phyloP scores from a whole-genome alignment of 1,140 invertebrate species.

The Euwallacea fornicatus region DNA sequence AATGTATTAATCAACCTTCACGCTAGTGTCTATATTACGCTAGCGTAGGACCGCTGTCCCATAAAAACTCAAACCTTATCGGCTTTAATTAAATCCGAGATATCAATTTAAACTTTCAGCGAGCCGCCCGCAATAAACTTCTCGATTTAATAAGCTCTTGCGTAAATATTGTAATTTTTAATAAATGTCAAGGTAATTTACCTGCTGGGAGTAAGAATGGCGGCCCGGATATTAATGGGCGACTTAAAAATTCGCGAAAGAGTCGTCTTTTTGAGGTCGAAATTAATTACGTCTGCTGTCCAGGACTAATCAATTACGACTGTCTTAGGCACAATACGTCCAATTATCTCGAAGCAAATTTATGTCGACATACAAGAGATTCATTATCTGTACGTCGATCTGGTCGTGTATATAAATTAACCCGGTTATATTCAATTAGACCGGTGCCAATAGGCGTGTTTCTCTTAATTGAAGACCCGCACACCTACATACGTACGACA shows the following conservation, averaged over 20 bases:
- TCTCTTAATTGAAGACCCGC: constrained; percentile 1
- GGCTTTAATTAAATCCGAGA: constrained; percentile 14
- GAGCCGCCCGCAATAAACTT: constrained; percentile 13
- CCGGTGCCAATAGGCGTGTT: neutral
- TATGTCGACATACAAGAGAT: constrained; percentile 22
- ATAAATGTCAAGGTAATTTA: constrained; percentile 26
- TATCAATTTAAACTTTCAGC: constrained; percentile 20
- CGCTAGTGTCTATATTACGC: neutral
- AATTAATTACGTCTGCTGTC: no score
- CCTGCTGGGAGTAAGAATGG: neutral
- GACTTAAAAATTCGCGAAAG: neutral
- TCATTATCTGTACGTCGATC: constrained; percentile 25
- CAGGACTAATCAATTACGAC: constrained; percentile 21
- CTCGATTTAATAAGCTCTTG: constrained; percentile 13
- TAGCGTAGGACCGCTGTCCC: neutral
- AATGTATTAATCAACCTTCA: neutral
- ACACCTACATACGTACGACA: no score
- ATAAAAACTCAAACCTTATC: constrained; percentile 9
- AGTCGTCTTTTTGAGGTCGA: no score
- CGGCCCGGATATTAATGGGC: neutral
- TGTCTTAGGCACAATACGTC: constrained; percentile 23
- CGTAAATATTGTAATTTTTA: constrained; percentile 24
- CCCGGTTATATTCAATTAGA: constrained; percentile 15
- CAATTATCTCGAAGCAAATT: constrained; percentile 29
- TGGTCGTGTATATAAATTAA: constrained; percentile 9